Conservation (phyloP, 37 sponge, comb jelly and placozoan species). For the Diacarnus erythraeanus region DNA sequence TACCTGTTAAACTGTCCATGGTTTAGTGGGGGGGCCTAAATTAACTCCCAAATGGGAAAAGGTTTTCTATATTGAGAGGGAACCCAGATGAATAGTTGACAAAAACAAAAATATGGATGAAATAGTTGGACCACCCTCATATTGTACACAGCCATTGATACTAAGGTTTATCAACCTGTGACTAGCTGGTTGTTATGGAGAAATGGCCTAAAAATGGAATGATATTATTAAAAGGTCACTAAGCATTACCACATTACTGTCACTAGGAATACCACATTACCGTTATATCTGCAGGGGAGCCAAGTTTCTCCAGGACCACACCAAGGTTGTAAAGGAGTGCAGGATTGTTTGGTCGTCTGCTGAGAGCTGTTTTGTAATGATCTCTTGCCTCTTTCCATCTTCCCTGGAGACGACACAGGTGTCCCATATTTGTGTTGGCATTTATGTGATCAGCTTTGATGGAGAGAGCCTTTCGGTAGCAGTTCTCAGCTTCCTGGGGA, state of each 20-base stretch:
- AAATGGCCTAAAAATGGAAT: too few species aligned
- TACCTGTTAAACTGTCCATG: background rate
- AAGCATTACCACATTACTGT: too few species aligned
- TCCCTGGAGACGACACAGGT: slow-evolving; percentile 69
- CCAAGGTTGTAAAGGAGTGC: slow-evolving; percentile 52
- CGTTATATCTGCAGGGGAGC: slow-evolving; percentile 5
- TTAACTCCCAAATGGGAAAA: too few species aligned
- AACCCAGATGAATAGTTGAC: too few species aligned
- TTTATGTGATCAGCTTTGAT: slow-evolving; percentile 65
- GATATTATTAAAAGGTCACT: too few species aligned
- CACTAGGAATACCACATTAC: background rate
- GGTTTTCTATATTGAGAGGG: too few species aligned
- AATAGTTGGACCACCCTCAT: too few species aligned
- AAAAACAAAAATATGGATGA: too few species aligned
- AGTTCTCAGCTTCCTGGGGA: slow-evolving; percentile 70
- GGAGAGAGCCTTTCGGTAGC: slow-evolving; percentile 61
- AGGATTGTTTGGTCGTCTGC: slow-evolving; percentile 43
- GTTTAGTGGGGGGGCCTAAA: too few species aligned
- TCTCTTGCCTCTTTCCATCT: slow-evolving; percentile 76
- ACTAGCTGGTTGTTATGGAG: too few species aligned
- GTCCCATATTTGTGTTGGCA: slow-evolving; percentile 77
- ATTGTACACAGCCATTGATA: too few species aligned
- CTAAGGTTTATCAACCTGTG: too few species aligned
- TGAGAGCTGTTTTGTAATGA: slow-evolving; percentile 40
- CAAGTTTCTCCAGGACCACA: slow-evolving; percentile 37